phyloP scores from a whole-genome alignment of 2,888 invertebrate species.

The Cotesia congregata region DNA sequence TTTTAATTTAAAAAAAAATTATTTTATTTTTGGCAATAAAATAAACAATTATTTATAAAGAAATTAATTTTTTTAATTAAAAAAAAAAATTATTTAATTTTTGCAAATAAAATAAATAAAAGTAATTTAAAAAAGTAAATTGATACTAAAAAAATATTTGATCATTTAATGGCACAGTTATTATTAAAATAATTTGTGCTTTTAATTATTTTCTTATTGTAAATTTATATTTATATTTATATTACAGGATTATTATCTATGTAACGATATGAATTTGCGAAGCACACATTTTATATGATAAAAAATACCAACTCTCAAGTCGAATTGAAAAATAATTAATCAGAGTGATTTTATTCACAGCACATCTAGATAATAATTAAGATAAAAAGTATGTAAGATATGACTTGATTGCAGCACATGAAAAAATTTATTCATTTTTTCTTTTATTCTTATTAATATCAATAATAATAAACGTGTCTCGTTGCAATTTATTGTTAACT shows the following conservation, averaged over 20 bases:
- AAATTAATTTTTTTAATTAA: too few relatives aligned
- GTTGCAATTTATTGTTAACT: neutral
- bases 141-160: conserved; percentile 25
- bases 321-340: conserved; percentile 5
- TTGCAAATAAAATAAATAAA: too few relatives aligned
- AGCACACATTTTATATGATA: conserved; percentile 14
- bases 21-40: too few relatives aligned
- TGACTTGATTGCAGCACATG: conserved; percentile 1
- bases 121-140: neutral
- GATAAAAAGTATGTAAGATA: conserved; percentile 14
- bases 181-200: conserved; percentile 3
- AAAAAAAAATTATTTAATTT: too few relatives aligned
- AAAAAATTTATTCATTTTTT: conserved; percentile 4
- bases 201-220: conserved; percentile 8
- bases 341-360: conserved; percentile 2
- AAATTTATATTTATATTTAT: neutral
- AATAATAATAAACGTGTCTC: neutral
- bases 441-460: neutral
- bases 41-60: too few relatives aligned
- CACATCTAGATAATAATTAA: conserved; percentile 17
- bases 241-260: conserved; percentile 21
- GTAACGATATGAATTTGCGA: conserved; percentile 27
- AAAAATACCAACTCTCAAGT: conserved; percentile 1
- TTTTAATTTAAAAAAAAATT: too few relatives aligned
- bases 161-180: conserved; percentile 22